These are phyloP conservation scores for Microcebus jonahi DNA, from an alignment of 2,113 vertebrate genomes.

Conservation along the genomic window DNA sequence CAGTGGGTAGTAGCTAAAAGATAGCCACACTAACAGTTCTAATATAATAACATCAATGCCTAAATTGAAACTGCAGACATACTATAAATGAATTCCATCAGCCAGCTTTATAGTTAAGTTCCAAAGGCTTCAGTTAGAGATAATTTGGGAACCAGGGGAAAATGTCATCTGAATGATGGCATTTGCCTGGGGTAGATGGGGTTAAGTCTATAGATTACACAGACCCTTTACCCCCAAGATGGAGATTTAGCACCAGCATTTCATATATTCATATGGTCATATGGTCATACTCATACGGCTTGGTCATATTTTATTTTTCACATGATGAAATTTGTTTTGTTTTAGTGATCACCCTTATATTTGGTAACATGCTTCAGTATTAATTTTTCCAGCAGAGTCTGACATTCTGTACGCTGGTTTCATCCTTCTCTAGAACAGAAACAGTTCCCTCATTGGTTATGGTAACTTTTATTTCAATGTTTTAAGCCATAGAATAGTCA, in stretches of 20 bases:
- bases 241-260: background rate
- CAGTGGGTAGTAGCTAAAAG: background rate
- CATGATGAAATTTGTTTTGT: too few species aligned
- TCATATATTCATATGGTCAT: too few species aligned
- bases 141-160: background rate
- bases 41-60: fast-evolving
- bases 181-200: background rate
- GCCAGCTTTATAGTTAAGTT: background rate
- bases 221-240: background rate
- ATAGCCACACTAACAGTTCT: background rate
- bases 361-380: background rate
- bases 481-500: background rate
- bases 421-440: background rate
- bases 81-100: too few species aligned
- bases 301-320: background rate
- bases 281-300: too few species aligned
- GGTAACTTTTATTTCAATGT: background rate
- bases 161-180: background rate
- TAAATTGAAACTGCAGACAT: background rate
- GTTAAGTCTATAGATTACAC: background rate
- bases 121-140: background rate
- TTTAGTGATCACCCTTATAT: background rate
- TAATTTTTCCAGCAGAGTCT: background rate
- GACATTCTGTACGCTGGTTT: background rate
- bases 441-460: background rate